Conservation (phyloP, 53 echinoderm and acorn worm species). For the Arbacia lixula region DNA sequence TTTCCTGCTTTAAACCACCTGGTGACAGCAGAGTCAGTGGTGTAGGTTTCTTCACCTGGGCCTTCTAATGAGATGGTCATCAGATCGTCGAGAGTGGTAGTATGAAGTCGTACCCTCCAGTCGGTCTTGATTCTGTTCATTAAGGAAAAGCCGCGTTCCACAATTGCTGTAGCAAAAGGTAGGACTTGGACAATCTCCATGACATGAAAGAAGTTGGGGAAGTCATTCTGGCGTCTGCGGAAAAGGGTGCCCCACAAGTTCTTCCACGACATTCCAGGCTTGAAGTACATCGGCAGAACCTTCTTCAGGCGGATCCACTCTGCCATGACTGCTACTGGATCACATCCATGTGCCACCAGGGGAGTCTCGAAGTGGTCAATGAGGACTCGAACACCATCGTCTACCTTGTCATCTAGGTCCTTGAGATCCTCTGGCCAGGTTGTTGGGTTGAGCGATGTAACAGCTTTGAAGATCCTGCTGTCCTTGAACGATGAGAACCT, state of each 20-base stretch:
- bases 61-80: conserved; percentile 36
- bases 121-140: conserved; percentile 22
- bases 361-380: conserved; percentile 31
- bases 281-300: conserved; percentile 3
- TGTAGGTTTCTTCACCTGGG: neutral
- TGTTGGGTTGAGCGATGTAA: conserved; percentile 20
- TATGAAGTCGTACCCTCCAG: conserved; percentile 23
- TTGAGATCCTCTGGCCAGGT: conserved; percentile 37
- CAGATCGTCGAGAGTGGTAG: conserved; percentile 16
- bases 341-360: conserved; percentile 17
- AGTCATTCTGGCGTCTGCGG: conserved; percentile 21
- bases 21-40: no score
- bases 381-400: neutral
- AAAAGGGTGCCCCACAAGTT: conserved; percentile 20
- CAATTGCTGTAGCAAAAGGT: conserved; percentile 39
- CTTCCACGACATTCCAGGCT: neutral
- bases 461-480: conserved; percentile 3
- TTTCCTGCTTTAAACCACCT: no score
- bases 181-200: conserved; percentile 26
- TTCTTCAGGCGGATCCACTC: conserved; percentile 23
- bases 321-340: conserved; percentile 24
- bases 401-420: neutral
- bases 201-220: conserved; percentile 31
- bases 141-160: conserved; percentile 38
- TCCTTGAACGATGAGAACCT: conserved; percentile 13